phyloP scores from a whole-genome alignment of 2,888 invertebrate species.

The Leucophenga maculata region DNA sequence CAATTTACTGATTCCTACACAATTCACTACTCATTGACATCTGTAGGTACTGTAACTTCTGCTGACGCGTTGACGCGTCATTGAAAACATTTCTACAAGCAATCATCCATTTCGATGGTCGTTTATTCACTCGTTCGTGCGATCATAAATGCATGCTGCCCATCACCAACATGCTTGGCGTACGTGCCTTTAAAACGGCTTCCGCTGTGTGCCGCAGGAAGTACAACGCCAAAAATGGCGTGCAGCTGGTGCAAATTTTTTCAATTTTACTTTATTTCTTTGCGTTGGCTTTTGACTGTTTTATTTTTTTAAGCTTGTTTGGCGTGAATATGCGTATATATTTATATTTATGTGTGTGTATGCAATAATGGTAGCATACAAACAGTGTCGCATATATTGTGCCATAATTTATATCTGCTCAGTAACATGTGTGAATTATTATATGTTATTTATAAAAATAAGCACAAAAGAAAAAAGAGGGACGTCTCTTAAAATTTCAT shows the following conservation, averaged over 20 bases:
- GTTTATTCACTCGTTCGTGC: not conserved
- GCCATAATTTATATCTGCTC: conserved; percentile 50
- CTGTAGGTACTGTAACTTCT: not conserved
- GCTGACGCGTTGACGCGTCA: conserved; percentile 15
- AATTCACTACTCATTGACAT: conserved; percentile 6
- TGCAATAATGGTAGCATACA: too few species aligned
- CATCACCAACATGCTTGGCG: not conserved
- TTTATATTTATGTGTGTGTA: too few species aligned
- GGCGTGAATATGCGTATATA: not conserved
- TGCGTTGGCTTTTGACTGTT: not conserved
- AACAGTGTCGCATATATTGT: not conserved
- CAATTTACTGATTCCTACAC: conserved; percentile 23
- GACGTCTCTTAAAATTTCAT: too few species aligned
- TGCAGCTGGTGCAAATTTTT: conserved; percentile 7
- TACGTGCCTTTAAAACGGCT: not conserved
- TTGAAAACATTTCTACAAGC: not conserved
- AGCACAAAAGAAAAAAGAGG: too few species aligned
- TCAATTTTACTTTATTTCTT: not conserved
- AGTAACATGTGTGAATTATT: conserved; percentile 58
- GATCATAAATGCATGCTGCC: not conserved
- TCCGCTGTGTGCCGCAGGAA: not conserved
- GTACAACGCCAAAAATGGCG: conserved; percentile 9
- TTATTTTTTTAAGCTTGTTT: not conserved
- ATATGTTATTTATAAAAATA: conserved; percentile 55
- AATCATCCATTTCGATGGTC: not conserved